Conservation (phyloP, 1,140 invertebrate species). For the Zaprionus nigranus region DNA sequence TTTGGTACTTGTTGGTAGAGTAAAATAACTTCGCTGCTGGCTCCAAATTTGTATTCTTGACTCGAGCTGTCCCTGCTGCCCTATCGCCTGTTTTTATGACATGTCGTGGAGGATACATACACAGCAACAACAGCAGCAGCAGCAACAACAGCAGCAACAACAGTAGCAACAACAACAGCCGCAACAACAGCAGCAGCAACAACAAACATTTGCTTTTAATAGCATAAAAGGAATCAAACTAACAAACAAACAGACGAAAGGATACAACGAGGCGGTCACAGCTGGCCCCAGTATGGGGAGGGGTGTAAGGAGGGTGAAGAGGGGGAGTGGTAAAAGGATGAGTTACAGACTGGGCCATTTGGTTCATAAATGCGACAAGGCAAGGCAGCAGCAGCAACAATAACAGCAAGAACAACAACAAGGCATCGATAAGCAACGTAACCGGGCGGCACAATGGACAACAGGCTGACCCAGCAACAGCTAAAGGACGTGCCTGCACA, state of each 20-base stretch:
- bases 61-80: constrained; percentile 18
- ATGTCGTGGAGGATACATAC: constrained; percentile 65
- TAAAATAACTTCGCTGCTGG: neutral
- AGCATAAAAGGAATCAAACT: constrained; percentile 31
- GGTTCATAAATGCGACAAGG: constrained; percentile 43
- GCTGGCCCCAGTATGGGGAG: neutral
- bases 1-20: neutral
- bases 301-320: neutral
- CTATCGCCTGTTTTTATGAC: constrained; percentile 57
- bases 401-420: constrained; percentile 4
- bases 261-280: neutral
- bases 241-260: constrained; percentile 35
- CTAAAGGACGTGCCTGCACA: constrained; percentile 24
- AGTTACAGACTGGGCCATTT: constrained; percentile 33
- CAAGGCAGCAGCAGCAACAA: neutral
- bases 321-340: constrained; percentile 30
- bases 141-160: neutral
- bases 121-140: constrained; percentile 2
- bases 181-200: no score
- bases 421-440: constrained; percentile 44
- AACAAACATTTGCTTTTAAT: constrained; percentile 59
- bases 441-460: constrained; percentile 42
- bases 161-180: neutral
- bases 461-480: constrained; percentile 51
- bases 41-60: neutral